A percentile compares a stretch with the other conserved stretches of the same genome.
Evolutionary conservation across 2,888 invertebrate species (phyloP).

Genomic region (Linnaemya vulpina): DNA sequence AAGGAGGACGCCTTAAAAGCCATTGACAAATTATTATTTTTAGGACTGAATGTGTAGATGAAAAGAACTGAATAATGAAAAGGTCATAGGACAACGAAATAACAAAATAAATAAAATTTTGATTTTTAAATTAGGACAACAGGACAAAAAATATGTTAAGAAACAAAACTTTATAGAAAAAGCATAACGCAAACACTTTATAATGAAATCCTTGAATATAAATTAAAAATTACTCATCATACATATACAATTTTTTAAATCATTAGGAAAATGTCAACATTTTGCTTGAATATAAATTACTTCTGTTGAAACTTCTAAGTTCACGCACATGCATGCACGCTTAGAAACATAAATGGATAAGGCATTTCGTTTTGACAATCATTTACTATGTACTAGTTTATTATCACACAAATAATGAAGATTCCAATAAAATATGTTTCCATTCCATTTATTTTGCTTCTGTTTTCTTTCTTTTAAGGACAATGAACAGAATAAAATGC

Average conservation of each 20-base stretch:
- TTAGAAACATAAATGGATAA: background rate
- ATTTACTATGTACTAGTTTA: conserved; percentile 8
- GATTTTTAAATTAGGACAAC: background rate
- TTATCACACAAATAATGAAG: conserved; percentile 41
- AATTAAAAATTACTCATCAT: no score
- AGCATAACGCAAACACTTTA: background rate
- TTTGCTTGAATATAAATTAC: background rate
- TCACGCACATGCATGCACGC: background rate
- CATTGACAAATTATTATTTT: no score
- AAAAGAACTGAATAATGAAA: background rate
- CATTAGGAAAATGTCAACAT: background rate
- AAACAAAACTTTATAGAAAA: background rate
- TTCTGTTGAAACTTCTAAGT: background rate
- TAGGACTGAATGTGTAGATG: background rate
- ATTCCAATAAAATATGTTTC: conserved; percentile 24
- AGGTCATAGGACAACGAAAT: background rate
- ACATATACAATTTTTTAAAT: background rate
- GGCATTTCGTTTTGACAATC: conserved; percentile 19
- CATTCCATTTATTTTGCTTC: conserved; percentile 4
- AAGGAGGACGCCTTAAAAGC: no score
- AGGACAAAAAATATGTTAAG: background rate
- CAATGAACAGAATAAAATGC: background rate
- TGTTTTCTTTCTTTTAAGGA: background rate
- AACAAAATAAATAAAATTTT: background rate
- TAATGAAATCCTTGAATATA: no score